These are phyloP conservation scores for Calyptommatus sinebrachiatus DNA, from an alignment of 2,113 vertebrate genomes.

Conservation along the genomic window DNA sequence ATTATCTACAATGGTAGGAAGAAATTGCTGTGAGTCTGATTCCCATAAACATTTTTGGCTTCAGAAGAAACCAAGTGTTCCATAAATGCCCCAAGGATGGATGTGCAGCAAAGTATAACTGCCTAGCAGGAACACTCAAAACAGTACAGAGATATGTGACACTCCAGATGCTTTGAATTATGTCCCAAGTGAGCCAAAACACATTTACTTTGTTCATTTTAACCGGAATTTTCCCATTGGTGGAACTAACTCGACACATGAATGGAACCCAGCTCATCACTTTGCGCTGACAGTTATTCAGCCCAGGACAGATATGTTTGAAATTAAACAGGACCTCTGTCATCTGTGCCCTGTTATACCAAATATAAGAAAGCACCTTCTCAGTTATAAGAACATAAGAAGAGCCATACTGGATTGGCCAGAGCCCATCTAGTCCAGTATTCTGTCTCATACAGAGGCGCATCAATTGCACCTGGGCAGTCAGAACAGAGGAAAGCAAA, in stretches of 20 bases:
- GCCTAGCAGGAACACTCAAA: constrained; percentile 13
- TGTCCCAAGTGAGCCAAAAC: neutral
- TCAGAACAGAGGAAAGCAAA: no score
- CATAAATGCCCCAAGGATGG: neutral
- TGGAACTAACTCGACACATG: constrained; percentile 22
- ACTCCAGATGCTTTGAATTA: constrained; percentile 14
- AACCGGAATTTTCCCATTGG: constrained; percentile 34
- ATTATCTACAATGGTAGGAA: constrained; percentile 2
- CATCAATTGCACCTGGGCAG: no score
- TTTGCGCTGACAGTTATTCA: constrained; percentile 35
- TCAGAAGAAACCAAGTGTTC: neutral
- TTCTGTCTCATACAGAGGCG: no score
- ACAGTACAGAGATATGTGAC: neutral
- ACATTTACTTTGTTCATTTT: constrained; percentile 19
- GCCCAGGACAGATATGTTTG: constrained; percentile 3
- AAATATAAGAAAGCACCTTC: no score
- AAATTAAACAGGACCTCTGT: neutral
- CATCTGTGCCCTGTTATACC: no score
- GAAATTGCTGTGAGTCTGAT: neutral
- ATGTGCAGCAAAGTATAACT: constrained; percentile 4
- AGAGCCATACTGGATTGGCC: no score
- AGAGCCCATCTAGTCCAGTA: no score
- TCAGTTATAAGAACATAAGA: no score
- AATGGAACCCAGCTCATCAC: constrained; percentile 14
- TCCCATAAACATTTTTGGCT: neutral